These are phyloP conservation scores for Acrossocheilus fasciatus DNA, from an alignment of 2,797 vertebrate species.

Conservation along the genomic window DNA sequence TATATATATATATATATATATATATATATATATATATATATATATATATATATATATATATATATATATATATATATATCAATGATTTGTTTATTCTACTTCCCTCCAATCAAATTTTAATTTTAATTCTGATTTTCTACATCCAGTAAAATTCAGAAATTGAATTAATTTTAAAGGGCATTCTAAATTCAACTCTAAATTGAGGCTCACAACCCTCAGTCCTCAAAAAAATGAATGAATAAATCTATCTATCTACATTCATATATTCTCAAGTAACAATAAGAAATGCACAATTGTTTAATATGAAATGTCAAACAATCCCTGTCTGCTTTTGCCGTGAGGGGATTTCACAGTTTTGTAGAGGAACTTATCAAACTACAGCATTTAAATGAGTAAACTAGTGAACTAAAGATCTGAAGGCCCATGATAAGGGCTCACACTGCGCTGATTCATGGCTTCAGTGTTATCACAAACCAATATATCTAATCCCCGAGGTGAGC, in stretches of 20 bases:
- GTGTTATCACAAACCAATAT: constrained; percentile 59
- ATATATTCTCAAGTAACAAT: not conserved
- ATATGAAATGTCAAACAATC: not conserved
- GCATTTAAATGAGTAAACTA: not conserved
- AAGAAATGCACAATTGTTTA: not conserved
- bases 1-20: too few relatives aligned
- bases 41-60: too few relatives aligned
- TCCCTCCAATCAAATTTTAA: too few relatives aligned
- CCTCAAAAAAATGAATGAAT: not conserved
- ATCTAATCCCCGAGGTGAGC: constrained; percentile 56
- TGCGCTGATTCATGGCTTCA: constrained; percentile 50
- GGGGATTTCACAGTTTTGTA: not conserved
- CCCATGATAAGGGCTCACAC: constrained; percentile 4
- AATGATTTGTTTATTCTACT: too few relatives aligned
- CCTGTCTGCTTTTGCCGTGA: not conserved
- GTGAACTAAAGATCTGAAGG: constrained; percentile 15
- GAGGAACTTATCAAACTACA: not conserved
- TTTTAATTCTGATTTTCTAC: not conserved
- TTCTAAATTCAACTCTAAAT: not conserved
- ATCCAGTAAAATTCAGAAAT: not conserved
- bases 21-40: too few relatives aligned
- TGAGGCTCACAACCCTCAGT: not conserved
- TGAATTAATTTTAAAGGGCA: too few relatives aligned
- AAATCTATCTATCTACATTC: too few relatives aligned
- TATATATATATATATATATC: too few relatives aligned